phyloP scores from a whole-genome alignment of 1,140 invertebrate genomes.

The Oreohelix idahoensis region DNA sequence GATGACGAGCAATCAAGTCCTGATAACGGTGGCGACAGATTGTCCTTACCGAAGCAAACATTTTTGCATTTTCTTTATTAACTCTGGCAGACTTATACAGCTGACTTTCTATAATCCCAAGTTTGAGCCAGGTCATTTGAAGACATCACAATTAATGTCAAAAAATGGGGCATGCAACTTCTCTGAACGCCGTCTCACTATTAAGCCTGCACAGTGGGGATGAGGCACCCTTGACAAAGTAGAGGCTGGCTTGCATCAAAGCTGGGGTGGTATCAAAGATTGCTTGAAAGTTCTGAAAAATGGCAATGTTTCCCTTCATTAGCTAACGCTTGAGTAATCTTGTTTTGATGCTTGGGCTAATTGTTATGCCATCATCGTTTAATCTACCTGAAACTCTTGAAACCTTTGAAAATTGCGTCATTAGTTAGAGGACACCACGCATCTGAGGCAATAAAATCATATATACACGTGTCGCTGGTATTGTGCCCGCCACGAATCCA shows the following conservation, averaged over 20 bases:
- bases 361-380: neutral
- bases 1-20: conserved; percentile 17
- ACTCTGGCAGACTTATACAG: conserved; percentile 11
- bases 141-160: conserved; percentile 27
- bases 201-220: neutral
- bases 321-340: conserved; percentile 1
- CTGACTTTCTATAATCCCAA: conserved; percentile 18
- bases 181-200: neutral
- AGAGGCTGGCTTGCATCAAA: neutral
- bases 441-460: conserved; percentile 7
- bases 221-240: neutral
- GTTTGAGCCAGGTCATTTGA: neutral
- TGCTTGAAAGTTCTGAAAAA: conserved; percentile 6
- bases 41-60: neutral
- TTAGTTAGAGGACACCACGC: neutral
- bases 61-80: conserved; percentile 36
- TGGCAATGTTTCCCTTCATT: conserved; percentile 1
- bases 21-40: conserved; percentile 33
- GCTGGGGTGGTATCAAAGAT: neutral
- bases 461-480: neutral
- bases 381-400: conserved; percentile 6
- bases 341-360: conserved; percentile 1
- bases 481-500: neutral
- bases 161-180: conserved; percentile 14
- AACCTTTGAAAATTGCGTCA: neutral